Base-by-base conservation (phyloP, 2,113 vertebrate genomes). In the Leptosomus discolor region DNA sequence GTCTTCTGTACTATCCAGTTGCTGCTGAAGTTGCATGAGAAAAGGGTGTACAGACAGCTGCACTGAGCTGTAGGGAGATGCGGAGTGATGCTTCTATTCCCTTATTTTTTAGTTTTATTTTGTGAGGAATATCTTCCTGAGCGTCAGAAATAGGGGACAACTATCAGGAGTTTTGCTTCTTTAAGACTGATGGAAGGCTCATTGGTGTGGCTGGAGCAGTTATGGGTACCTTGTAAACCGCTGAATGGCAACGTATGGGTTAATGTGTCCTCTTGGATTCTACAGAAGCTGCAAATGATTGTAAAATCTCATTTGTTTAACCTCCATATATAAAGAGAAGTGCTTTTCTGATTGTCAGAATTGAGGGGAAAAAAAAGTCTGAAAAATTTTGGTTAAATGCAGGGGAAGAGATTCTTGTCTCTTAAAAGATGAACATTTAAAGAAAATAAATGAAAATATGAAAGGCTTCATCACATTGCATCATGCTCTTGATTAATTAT, bases 401-500 rank as follows among this genome's bases (percentile, higher is more conserved):
- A 85, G 9, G 15, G 15, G 23, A 24, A 77, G 26, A 56, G 6
- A n/a, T 61, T 92, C 12, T 57, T 65, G 15, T 57, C 8, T 79
- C 22, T n/a, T n/a, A n/a, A n/a, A n/a, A n/a, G n/a, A n/a, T n/a
- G n/a, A n/a, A n/a, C n/a, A n/a, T n/a, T n/a, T n/a, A n/a, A n/a
- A n/a, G n/a, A n/a, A n/a, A n/a, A n/a, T n/a, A n/a, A n/a, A n/a
- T n/a, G 14, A n/a, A 27, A 56, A n/a, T 58, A n/a, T 34, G 53
- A 37, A 76, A 36, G 29, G 20, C 20, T 69, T 85, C 15, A 23
- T 82, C 81, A 16, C 5, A 2, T 69, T 60, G 15, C 50, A 71
- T 93, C 58, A 65, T 69, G n/a, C 32, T 85, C 48, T 78, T 67
- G 84, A 70, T 86, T 84, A 83, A 32, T 88, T 95, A 53, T 71